Evolutionary conservation across 2,797 vertebrate genomes (phyloP), one percentile per base, ranked within the genome.

Genomic region (Hipposideros larvatus): DNA sequence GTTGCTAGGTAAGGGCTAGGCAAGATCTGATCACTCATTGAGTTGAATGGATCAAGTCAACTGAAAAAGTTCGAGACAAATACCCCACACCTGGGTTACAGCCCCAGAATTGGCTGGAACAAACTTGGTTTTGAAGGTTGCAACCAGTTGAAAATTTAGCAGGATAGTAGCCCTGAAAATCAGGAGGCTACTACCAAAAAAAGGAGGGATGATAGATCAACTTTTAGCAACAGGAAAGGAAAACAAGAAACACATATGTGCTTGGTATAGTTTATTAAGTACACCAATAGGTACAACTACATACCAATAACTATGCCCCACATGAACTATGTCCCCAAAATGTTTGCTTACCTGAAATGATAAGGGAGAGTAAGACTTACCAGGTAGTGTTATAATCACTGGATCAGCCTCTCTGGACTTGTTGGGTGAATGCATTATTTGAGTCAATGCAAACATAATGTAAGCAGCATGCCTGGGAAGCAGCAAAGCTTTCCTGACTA

Each of bases 181-280:
- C 57, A 46, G 18, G 15, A 77, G 53, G 9, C 2, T 87, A 57
- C 11, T 65, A 51, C 6, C 51, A 34, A 92, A 88, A 88, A 85
- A n/a, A 34, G 2, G n/a, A 94, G 19, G 80, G 18, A 57, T 31
- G 8, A 70, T 41, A 94, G 15, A 63, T 70, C 4, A 66, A 53
- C 15, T 34, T 87, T 75, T 48, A 85, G 31, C 21, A 86, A 14
- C 11, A 57, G 41, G 51, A 78, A 93, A 93, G 41, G 34, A 90
- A 90, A 90, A 59, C 4, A 68, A 63, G 16, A 83, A n/a, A 83
- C 14, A 86, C 14, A 66, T 34, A 37, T 66, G 15, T 87, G 19
- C 34, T 92, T 86, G 19, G 55, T 53, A 61, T 71, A 65, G 11
- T 57, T 92, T 84, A 82, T 92, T 92, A 77, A 80, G 14, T 89